phyloP scores from a whole-genome alignment of 1,140 invertebrate species.

The Aleiodes sp. region DNA sequence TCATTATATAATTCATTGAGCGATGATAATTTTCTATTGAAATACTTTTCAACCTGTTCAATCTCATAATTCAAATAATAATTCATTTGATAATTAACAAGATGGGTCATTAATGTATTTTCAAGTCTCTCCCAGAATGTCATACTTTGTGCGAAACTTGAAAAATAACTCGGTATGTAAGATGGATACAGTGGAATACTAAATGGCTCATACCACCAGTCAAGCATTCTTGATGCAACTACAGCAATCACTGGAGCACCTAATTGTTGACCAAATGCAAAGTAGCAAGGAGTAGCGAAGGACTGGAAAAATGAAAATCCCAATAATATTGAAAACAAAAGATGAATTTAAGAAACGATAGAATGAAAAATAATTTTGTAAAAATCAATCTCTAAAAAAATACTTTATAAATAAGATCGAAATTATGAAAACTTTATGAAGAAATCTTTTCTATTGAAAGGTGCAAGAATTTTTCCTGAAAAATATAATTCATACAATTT shows the following conservation, averaged over 20 bases:
- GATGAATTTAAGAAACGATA: no score
- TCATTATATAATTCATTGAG: slow-evolving; percentile 46
- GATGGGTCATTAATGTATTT: slow-evolving; percentile 60
- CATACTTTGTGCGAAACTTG: slow-evolving; percentile 69
- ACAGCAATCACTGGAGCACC: slow-evolving; percentile 70
- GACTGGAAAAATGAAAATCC: neutral
- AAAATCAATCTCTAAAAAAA: neutral
- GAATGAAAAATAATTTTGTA: no score
- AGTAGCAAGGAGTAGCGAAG: no score
- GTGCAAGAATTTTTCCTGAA: neutral
- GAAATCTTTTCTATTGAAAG: neutral
- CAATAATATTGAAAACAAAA: no score
- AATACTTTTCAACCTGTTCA: slow-evolving; percentile 60
- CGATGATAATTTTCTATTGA: slow-evolving; percentile 60
- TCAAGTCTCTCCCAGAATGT: slow-evolving; percentile 68
- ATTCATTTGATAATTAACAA: slow-evolving; percentile 16
- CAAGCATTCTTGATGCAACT: slow-evolving; percentile 68
- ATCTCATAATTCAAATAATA: slow-evolving; percentile 45
- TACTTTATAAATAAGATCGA: no score
- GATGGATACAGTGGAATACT: slow-evolving; percentile 70
- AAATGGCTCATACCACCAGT: slow-evolving; percentile 70
- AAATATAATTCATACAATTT: neutral
- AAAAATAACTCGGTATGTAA: slow-evolving; percentile 70
- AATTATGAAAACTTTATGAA: no score
- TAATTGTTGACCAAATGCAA: slow-evolving; percentile 68